Conservation (phyloP, 2,888 invertebrate species). For the Tupiocoris notatus region DNA sequence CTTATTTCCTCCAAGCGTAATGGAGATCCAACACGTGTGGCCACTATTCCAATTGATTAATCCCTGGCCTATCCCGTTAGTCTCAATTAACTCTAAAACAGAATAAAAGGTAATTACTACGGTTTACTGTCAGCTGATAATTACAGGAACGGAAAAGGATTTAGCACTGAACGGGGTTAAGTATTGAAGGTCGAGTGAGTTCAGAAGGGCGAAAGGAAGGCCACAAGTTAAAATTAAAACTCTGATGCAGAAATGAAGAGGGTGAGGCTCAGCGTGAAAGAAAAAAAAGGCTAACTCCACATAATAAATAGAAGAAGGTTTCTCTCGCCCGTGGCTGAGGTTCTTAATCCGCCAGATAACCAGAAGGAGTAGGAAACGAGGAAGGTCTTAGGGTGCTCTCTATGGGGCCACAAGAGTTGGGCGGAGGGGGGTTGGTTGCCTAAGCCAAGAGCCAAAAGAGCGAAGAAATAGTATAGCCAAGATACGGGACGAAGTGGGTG, state of each 20-base stretch:
- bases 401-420: neutral
- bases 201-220: neutral
- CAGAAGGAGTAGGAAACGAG: conserved; percentile 3
- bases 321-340: conserved; percentile 5
- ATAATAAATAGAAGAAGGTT: conserved; percentile 30
- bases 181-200: neutral
- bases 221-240: conserved; percentile 22
- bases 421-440: neutral
- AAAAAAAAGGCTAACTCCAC: neutral
- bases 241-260: neutral
- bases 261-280: neutral
- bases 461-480: neutral
- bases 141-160: neutral
- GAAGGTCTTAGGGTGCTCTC: neutral
- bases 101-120: neutral
- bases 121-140: neutral
- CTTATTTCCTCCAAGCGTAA: no score
- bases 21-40: no score
- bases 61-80: no score
- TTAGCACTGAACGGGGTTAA: neutral
- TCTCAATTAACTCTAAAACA: neutral
- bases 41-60: no score
- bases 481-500: neutral
- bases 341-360: conserved; percentile 37
- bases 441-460: neutral